Percentiles rank a stretch among this genome's conserved stretches.
Conservation (phyloP, 2,113 vertebrate species). For the Zosterops hypoxanthus region DNA sequence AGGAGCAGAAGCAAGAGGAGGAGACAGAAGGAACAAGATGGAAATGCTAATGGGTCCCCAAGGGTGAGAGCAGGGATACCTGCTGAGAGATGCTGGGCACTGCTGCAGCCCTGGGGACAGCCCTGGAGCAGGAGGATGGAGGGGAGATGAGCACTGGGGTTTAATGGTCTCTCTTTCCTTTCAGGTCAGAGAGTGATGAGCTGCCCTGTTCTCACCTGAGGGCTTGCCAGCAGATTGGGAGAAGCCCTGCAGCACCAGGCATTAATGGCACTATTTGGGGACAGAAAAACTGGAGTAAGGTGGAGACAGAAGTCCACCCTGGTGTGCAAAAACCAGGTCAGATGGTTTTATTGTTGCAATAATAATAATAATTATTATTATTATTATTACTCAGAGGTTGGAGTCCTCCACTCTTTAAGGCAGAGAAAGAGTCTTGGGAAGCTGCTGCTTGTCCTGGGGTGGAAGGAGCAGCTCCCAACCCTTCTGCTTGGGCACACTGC, state of each 20-base stretch:
- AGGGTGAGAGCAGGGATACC: not conserved
- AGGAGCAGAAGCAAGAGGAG: not conserved
- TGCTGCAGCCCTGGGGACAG: not conserved
- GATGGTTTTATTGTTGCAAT: not conserved
- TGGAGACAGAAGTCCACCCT: not conserved
- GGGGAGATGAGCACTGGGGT: not conserved
- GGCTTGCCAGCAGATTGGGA: not conserved
- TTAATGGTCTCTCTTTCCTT: not conserved
- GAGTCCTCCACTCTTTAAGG: not conserved
- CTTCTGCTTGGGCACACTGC: not conserved
- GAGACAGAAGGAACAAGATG: not conserved
- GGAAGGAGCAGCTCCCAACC: not conserved
- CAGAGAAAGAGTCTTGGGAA: not conserved
- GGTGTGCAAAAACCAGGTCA: not conserved
- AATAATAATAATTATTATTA: not conserved
- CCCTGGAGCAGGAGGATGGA: not conserved
- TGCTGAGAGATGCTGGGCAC: not conserved
- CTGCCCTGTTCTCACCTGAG: not conserved
- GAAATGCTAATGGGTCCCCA: not conserved
- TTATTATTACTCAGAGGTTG: not conserved
- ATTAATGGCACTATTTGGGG: not conserved
- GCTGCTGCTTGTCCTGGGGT: not conserved
- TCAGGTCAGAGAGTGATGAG: not conserved
- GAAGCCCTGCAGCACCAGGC: not conserved
- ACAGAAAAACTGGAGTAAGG: not conserved